Conservation (phyloP, 2,113 vertebrate species). For the Bungarus multicinctus region DNA sequence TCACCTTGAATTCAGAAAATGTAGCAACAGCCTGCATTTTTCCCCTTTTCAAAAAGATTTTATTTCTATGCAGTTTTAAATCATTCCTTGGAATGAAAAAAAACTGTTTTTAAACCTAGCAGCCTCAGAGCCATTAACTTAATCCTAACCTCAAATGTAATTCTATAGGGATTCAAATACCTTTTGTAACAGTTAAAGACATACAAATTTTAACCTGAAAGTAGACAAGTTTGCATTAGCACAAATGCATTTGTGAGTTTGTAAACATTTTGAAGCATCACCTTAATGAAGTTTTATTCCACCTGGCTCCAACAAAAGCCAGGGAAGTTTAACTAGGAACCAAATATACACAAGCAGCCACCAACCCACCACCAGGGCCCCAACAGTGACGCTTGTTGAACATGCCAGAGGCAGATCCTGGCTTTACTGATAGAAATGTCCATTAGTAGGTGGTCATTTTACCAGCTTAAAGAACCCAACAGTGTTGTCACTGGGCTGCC, state of each 20-base stretch:
- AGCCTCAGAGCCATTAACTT: background rate
- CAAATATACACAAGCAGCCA: background rate
- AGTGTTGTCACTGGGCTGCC: background rate
- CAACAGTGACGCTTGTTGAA: background rate
- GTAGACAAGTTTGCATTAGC: background rate
- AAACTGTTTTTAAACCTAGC: background rate
- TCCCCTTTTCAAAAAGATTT: background rate
- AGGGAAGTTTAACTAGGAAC: background rate
- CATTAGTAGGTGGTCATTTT: background rate
- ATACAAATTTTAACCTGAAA: background rate
- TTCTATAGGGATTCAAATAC: background rate
- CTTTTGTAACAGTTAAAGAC: background rate
- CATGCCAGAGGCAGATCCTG: background rate
- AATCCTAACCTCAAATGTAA: background rate
- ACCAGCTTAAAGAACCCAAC: background rate
- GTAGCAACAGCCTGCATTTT: background rate
- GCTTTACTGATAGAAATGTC: background rate
- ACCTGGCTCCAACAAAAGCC: background rate
- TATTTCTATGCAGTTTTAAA: background rate
- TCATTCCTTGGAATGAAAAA: rapidly evolving
- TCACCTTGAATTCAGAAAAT: background rate
- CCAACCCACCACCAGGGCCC: background rate
- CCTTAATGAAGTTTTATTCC: background rate
- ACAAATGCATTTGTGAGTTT: background rate
- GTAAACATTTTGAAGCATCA: background rate